Evolutionary conservation across 2,113 vertebrate genomes (phyloP).

Genomic region (Ovis canadensis): DNA sequence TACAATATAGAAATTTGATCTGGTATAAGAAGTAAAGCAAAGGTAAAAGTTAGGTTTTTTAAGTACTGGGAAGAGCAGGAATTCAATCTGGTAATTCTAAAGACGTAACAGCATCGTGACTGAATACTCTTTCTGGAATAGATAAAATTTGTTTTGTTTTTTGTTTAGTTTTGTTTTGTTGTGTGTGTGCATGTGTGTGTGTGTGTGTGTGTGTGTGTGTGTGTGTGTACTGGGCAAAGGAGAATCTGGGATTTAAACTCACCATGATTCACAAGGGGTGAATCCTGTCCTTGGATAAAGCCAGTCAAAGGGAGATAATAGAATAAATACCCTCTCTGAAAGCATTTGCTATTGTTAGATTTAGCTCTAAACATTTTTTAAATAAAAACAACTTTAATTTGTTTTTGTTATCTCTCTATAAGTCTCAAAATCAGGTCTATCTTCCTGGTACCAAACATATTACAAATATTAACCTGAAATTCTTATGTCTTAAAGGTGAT

Average conservation of each 20-base stretch:
- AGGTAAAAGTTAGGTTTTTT: not conserved
- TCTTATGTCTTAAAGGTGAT: not conserved
- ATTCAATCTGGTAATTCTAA: not conserved
- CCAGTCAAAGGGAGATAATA: not conserved
- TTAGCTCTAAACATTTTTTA: not conserved
- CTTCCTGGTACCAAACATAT: not conserved
- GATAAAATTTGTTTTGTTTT: not conserved
- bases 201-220: not conserved
- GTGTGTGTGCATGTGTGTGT: not conserved
- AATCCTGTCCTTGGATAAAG: not conserved
- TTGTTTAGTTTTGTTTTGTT: not conserved
- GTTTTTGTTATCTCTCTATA: not conserved
- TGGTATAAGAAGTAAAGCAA: not conserved
- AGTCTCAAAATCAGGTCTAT: not conserved
- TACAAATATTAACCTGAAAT: not conserved
- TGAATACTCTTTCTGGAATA: not conserved
- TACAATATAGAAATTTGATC: not conserved
- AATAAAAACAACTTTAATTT: not conserved
- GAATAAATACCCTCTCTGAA: not conserved
- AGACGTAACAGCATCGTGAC: accelerated
- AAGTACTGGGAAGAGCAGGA: not conserved
- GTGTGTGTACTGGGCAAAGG: not conserved
- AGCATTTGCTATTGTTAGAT: not conserved
- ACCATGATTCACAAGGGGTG: not conserved
- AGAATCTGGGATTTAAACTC: not conserved